These are phyloP conservation scores for Sycophaga agraensis DNA, from an alignment of 1,140 invertebrate species.

Conservation along the genomic window DNA sequence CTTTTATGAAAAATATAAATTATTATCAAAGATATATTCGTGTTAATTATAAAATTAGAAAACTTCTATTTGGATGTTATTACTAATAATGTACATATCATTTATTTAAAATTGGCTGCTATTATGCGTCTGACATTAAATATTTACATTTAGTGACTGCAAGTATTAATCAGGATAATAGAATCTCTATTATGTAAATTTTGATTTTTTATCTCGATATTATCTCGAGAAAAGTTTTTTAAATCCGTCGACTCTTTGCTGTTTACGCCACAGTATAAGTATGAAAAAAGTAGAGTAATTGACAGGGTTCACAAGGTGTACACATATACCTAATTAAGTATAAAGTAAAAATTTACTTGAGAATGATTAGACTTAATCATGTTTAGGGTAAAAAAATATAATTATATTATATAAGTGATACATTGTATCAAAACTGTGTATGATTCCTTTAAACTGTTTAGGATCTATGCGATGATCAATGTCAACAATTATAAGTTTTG, in stretches of 20 bases:
- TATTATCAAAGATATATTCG: constrained; percentile 12
- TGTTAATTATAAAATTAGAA: constrained; percentile 14
- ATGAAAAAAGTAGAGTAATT: background rate
- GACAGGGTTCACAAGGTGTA: constrained; percentile 12
- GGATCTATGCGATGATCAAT: background rate
- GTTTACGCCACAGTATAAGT: constrained; percentile 13
- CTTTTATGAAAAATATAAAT: constrained; percentile 1
- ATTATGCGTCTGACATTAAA: background rate
- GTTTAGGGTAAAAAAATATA: constrained; percentile 1
- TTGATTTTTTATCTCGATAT: background rate
- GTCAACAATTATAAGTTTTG: background rate
- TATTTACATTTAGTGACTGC: background rate
- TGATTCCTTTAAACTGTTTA: constrained; percentile 7
- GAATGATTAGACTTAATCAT: constrained; percentile 7
- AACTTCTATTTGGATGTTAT: constrained; percentile 14
- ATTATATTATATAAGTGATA: constrained; percentile 8
- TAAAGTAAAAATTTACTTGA: constrained; percentile 10
- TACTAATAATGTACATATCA: constrained; percentile 3
- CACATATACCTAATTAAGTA: background rate
- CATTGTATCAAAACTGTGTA: constrained; percentile 11
- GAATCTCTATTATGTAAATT: constrained; percentile 2
- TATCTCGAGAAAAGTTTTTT: constrained; percentile 9
- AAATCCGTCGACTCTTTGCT: constrained; percentile 18
- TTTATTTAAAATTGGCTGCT: constrained; percentile 4
- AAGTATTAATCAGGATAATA: constrained; percentile 4